These are phyloP conservation scores for Silurus aristotelis DNA, from an alignment of 2,797 vertebrate genomes.

Conservation along the genomic window DNA sequence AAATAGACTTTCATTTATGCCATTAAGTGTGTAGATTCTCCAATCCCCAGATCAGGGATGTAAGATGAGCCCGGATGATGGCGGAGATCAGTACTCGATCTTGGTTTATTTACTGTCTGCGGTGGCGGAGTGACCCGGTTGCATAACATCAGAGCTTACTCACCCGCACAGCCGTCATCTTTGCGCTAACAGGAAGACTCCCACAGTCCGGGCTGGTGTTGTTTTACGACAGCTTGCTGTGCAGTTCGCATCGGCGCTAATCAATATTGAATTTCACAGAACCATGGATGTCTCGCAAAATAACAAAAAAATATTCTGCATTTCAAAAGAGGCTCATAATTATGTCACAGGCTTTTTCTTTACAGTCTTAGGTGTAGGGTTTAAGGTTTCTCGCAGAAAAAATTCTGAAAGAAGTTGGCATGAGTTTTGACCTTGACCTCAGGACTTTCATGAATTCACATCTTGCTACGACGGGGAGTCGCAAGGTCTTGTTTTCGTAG, in stretches of 20 bases:
- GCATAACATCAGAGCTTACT: conserved; percentile 17
- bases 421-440: not conserved
- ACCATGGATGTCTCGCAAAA: not conserved
- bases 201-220: conserved; percentile 1
- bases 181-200: conserved; percentile 17
- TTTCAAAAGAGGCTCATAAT: conserved; percentile 4
- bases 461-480: not conserved
- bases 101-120: conserved; percentile 42
- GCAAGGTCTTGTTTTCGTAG: not conserved
- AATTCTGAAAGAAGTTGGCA: not conserved
- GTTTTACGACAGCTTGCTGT: conserved; percentile 4
- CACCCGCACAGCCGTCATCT: conserved; percentile 8
- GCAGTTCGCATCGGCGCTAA: not conserved
- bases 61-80: conserved; percentile 18
- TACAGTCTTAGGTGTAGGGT: not conserved
- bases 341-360: not conserved
- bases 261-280: conserved; percentile 30
- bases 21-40: conserved; percentile 21
- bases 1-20: conserved; percentile 18
- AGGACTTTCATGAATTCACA: conserved; percentile 5
- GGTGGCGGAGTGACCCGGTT: conserved; percentile 1
- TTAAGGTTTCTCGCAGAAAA: conserved; percentile 3
- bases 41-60: not conserved
- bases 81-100: not conserved
- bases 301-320: not conserved